Conservation (phyloP, 2,113 vertebrate species). For the Pyxicephalus adspersus region DNA sequence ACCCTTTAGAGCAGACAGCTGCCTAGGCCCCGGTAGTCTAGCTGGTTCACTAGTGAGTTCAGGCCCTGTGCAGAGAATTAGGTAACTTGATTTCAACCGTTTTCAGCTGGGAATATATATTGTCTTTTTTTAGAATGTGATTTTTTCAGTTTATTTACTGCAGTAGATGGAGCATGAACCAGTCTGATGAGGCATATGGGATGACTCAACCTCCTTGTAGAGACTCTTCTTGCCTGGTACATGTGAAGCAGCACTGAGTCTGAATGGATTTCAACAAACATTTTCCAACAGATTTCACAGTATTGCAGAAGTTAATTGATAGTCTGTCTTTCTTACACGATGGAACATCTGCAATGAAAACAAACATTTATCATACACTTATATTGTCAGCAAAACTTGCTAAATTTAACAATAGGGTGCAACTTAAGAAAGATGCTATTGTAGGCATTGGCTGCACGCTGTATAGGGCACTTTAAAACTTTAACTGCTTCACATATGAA, state of each 20-base stretch:
- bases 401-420: too few species aligned
- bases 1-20: too few species aligned
- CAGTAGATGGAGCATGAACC: not conserved
- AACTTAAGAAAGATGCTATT: too few species aligned
- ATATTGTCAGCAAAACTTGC: not conserved
- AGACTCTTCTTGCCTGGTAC: constrained; percentile 60
- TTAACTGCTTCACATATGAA: too few species aligned
- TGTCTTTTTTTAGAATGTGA: not conserved
- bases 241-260: constrained; percentile 87
- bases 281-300: constrained; percentile 83
- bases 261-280: constrained; percentile 80
- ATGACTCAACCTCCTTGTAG: constrained; percentile 53
- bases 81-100: too few species aligned
- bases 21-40: too few species aligned
- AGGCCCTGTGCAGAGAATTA: too few species aligned
- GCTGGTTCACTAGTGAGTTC: too few species aligned
- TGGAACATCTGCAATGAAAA: constrained; percentile 64
- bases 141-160: not conserved
- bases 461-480: too few species aligned
- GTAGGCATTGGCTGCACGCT: too few species aligned
- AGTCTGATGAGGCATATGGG: not conserved
- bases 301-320: constrained; percentile 86
- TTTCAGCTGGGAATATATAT: too few species aligned
- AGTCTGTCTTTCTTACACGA: constrained; percentile 86
- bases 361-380: constrained; percentile 4